These are phyloP conservation scores for Xenentodon cancila DNA, from an alignment of 2,797 vertebrate species.

Conservation along the genomic window DNA sequence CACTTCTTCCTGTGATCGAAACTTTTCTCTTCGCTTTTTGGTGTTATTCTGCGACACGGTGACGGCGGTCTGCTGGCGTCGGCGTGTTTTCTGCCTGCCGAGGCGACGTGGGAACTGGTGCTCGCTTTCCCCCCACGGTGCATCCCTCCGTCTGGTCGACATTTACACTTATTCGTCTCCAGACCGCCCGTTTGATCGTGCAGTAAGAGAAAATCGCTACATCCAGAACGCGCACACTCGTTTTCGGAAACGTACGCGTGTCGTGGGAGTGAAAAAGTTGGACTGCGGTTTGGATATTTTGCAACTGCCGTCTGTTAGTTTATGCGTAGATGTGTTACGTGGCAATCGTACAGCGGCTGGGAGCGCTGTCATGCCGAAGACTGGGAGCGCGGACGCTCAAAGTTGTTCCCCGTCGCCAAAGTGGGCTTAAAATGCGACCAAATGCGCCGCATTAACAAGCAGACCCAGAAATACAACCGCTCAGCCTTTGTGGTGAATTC, in stretches of 20 bases:
- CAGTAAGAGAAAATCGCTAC: neutral
- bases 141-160: constrained; percentile 28
- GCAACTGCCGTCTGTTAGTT: constrained; percentile 55
- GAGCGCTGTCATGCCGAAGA: constrained; percentile 64
- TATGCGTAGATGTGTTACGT: constrained; percentile 83
- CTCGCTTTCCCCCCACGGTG: constrained; percentile 39
- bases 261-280: neutral
- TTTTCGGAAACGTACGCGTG: too few relatives aligned
- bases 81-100: fast-evolving
- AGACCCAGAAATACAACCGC: fast-evolving
- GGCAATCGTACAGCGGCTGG: constrained; percentile 80
- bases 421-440: neutral
- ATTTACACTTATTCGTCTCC: constrained; percentile 9
- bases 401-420: constrained; percentile 26
- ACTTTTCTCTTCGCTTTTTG: constrained; percentile 52
- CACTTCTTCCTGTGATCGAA: constrained; percentile 65
- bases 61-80: fast-evolving
- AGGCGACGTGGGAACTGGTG: constrained; percentile 6
- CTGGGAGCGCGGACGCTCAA: constrained; percentile 34
- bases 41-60: neutral
- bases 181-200: constrained; percentile 8
- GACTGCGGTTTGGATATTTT: constrained; percentile 18
- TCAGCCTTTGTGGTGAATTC: fast-evolving
- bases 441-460: too few relatives aligned
- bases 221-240: too few relatives aligned